A percentile compares a stretch with the other conserved stretches of the same genome.
These are phyloP conservation scores for Morone chrysops DNA, from an alignment of 2,113 vertebrate species.

Conservation along the genomic window DNA sequence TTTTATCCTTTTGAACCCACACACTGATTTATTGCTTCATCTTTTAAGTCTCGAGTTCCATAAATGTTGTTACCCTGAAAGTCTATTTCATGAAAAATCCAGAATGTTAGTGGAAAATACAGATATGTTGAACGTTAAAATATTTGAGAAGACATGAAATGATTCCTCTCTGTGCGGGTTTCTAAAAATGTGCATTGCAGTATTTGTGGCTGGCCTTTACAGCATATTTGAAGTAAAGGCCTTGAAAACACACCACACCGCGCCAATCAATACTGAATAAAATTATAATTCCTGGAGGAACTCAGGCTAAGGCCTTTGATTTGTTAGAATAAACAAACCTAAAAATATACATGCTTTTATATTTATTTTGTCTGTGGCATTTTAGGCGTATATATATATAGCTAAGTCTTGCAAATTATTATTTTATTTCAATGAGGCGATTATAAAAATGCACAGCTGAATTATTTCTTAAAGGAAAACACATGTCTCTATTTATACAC, in stretches of 20 bases:
- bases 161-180: background rate
- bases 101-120: background rate
- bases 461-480: background rate
- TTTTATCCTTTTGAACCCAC: conserved; percentile 47
- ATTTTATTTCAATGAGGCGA: background rate
- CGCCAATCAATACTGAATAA: conserved; percentile 80
- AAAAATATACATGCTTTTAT: conserved; percentile 38
- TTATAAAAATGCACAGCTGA: background rate
- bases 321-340: conserved; percentile 60
- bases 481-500: too few relatives aligned
- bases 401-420: background rate
- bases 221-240: conserved; percentile 69
- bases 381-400: background rate
- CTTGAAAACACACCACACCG: conserved; percentile 71
- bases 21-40: conserved; percentile 50
- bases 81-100: conserved; percentile 1
- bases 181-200: conserved; percentile 37
- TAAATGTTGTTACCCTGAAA: conserved; percentile 25
- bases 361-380: background rate
- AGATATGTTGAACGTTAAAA: conserved; percentile 8
- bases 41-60: conserved; percentile 29
- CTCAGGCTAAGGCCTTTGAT: conserved; percentile 62
- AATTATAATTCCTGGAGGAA: conserved; percentile 78
- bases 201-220: conserved; percentile 64
- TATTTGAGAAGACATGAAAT: conserved; percentile 20